phyloP scores from a whole-genome alignment of 2,888 invertebrate genomes.

The Alsophila aescularia region DNA sequence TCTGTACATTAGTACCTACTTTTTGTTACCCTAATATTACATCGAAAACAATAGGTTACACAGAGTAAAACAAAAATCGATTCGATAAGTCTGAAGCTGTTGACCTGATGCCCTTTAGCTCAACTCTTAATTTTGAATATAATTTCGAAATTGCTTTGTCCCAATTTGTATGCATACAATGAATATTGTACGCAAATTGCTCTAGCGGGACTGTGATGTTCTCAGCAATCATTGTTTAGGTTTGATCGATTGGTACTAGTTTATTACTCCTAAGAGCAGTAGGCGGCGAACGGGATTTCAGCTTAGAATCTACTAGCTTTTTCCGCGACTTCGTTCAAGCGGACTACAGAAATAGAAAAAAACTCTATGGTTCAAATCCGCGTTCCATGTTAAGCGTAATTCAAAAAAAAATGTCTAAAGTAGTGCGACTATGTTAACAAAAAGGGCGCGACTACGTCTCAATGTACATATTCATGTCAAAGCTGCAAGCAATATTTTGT shows the following conservation, averaged over 20 bases:
- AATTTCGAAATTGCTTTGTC: constrained; percentile 38
- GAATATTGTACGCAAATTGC: constrained; percentile 27
- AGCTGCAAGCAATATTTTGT: too few species aligned
- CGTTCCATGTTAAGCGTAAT: too few species aligned
- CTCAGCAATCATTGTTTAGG: constrained; percentile 42
- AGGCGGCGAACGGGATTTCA: background rate
- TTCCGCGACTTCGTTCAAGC: too few species aligned
- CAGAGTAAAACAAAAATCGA: background rate
- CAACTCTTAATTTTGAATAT: constrained; percentile 21
- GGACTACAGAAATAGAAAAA: too few species aligned
- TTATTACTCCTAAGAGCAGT: background rate
- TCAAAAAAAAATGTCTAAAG: too few species aligned
- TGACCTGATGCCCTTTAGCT: constrained; percentile 40
- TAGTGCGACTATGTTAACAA: too few species aligned
- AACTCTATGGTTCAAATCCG: too few species aligned
- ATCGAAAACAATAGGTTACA: constrained; percentile 1
- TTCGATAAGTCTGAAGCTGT: constrained; percentile 7
- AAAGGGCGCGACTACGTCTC: too few species aligned
- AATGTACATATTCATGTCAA: too few species aligned
- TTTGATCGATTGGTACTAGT: constrained; percentile 31
- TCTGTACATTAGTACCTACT: background rate
- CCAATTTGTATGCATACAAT: constrained; percentile 24
- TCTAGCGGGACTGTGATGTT: constrained; percentile 25
- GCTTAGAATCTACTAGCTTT: background rate
- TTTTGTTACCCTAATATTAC: background rate